These are phyloP conservation scores for Parotia lawesii DNA, from an alignment of 2,113 vertebrate genomes.

Conservation along the genomic window DNA sequence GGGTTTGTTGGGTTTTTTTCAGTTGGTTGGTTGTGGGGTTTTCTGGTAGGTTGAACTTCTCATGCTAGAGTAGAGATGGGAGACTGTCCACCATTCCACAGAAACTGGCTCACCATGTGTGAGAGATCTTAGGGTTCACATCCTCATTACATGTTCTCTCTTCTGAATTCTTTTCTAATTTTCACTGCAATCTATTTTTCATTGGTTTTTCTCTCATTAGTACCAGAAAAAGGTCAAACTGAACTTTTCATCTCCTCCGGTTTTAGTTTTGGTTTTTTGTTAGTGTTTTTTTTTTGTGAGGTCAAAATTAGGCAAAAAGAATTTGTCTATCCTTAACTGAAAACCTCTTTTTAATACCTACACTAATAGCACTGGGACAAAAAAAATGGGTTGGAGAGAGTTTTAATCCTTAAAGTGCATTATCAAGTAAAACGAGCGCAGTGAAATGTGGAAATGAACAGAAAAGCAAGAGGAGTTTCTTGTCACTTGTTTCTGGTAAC, in stretches of 20 bases:
- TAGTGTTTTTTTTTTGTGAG: not conserved
- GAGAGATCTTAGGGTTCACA: not conserved
- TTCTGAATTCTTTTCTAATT: not conserved
- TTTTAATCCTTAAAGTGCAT: not conserved
- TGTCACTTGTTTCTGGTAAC: not conserved
- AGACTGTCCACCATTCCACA: not conserved
- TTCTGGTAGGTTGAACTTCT: not conserved
- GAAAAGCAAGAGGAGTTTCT: not conserved
- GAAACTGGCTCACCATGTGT: not conserved
- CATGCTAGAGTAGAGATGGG: not conserved
- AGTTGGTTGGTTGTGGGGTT: not conserved
- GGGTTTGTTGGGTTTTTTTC: not conserved
- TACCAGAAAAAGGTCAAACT: not conserved
- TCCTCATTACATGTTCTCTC: not conserved
- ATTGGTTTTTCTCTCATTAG: not conserved
- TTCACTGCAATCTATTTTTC: not conserved
- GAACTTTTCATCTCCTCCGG: not conserved
- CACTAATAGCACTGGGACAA: not conserved
- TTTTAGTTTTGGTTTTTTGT: not conserved
- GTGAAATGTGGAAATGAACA: constrained; percentile 18
- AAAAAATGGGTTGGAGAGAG: not conserved
- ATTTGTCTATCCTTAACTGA: not conserved
- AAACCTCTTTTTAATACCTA: not conserved
- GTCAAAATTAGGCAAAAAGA: not conserved
- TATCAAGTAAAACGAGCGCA: not conserved